Conservation (phyloP, 2,888 invertebrate species). For the Brachylomia viminalis region DNA sequence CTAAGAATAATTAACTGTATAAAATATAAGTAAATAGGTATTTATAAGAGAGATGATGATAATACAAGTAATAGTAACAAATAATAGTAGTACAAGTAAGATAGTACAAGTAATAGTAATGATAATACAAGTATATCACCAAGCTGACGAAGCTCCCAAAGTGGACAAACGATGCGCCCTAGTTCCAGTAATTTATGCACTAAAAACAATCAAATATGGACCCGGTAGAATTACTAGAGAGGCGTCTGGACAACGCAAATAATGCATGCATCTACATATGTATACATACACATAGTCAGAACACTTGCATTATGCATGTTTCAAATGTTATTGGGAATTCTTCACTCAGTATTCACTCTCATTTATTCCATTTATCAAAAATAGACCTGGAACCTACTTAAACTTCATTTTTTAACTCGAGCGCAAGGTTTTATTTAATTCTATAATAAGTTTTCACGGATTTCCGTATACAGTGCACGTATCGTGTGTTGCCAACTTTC, state of each 20-base stretch:
- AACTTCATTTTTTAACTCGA: neutral
- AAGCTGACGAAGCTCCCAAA: constrained; percentile 25
- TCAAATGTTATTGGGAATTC: neutral
- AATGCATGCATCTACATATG: neutral
- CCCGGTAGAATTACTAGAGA: constrained; percentile 45
- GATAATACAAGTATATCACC: constrained; percentile 4
- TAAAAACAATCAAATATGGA: constrained; percentile 61
- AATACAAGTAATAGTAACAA: too few species aligned
- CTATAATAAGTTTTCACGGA: neutral
- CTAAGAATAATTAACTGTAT: too few species aligned
- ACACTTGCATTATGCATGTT: neutral
- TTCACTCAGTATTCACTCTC: neutral
- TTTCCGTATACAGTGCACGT: constrained; percentile 11
- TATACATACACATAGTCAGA: too few species aligned
- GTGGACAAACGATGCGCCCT: constrained; percentile 41
- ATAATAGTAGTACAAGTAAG: too few species aligned
- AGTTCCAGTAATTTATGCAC: constrained; percentile 57
- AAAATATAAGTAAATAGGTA: too few species aligned
- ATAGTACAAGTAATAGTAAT: too few species aligned
- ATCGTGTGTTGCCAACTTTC: constrained; percentile 4
- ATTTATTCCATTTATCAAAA: neutral
- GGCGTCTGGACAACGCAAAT: neutral
- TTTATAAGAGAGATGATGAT: too few species aligned
- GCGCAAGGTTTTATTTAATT: constrained; percentile 2
- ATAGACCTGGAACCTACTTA: neutral